These are phyloP conservation scores for Aethes cnicana DNA, from an alignment of 2,888 invertebrate species.

Conservation along the genomic window DNA sequence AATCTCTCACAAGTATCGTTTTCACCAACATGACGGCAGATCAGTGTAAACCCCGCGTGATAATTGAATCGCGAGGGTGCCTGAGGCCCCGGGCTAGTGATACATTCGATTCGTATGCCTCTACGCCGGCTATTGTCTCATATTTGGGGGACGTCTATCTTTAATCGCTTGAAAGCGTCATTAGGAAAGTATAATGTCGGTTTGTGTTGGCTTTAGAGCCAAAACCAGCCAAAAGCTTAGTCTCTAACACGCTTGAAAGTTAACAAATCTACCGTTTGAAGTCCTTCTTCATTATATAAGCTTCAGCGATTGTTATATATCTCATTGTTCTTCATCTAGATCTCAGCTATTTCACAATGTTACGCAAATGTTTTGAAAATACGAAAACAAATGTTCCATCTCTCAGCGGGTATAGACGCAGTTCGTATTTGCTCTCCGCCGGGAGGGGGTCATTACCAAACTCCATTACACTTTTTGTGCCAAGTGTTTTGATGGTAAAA, in stretches of 20 bases:
- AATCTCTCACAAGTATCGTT: conserved; percentile 83
- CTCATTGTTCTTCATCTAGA: not conserved
- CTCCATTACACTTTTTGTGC: conserved; percentile 81
- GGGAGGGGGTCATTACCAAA: conserved; percentile 78
- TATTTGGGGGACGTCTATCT: conserved; percentile 31
- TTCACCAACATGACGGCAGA: conserved; percentile 69
- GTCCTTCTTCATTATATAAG: too few species aligned
- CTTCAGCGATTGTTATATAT: not conserved
- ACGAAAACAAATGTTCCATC: conserved; percentile 54
- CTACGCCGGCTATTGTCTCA: conserved; percentile 49
- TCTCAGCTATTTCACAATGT: conserved; percentile 1
- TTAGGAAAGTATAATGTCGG: conserved; percentile 9
- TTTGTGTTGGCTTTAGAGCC: conserved; percentile 2
- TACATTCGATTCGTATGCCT: conserved; percentile 75
- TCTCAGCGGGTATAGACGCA: conserved; percentile 65
- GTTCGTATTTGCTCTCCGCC: conserved; percentile 62
- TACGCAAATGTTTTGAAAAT: conserved; percentile 27
- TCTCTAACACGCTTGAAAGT: not conserved
- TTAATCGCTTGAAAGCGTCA: conserved; percentile 25
- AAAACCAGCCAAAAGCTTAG: not conserved
- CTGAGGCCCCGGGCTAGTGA: conserved; percentile 52
- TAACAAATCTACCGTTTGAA: too few species aligned
- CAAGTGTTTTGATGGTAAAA: conserved; percentile 80
- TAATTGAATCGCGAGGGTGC: conserved; percentile 78
- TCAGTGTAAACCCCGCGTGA: conserved; percentile 67